Evolutionary conservation across 2,113 vertebrate species (phyloP).

Genomic region (Notothenia coriiceps): DNA sequence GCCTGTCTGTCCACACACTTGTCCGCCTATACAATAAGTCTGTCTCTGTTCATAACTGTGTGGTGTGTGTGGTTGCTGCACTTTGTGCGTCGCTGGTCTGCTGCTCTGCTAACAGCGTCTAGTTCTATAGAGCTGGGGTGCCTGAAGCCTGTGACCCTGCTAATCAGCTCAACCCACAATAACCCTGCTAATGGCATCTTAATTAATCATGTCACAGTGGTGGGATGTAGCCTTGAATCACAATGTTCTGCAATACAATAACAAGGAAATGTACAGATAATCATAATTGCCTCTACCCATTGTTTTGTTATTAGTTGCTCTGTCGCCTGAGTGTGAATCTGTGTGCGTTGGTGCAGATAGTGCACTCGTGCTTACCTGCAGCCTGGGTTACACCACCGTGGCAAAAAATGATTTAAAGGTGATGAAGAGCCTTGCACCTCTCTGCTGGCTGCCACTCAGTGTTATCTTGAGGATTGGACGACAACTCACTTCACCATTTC

Average conservation of each 20-base stretch:
- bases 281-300: slow-evolving; percentile 10
- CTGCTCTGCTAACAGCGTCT: slow-evolving; percentile 41
- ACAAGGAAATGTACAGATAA: slow-evolving; percentile 44
- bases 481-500: slow-evolving; percentile 60
- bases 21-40: slow-evolving; percentile 21
- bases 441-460: slow-evolving; percentile 59
- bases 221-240: slow-evolving; percentile 40
- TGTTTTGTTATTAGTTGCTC: slow-evolving; percentile 17
- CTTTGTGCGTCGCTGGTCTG: slow-evolving; percentile 35
- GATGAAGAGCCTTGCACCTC: slow-evolving; percentile 61
- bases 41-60: slow-evolving; percentile 15
- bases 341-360: slow-evolving; percentile 10
- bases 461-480: slow-evolving; percentile 65
- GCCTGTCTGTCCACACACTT: slow-evolving; percentile 40
- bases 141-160: slow-evolving; percentile 55
- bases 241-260: slow-evolving; percentile 32
- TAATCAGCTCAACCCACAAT: slow-evolving; percentile 67
- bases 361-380: slow-evolving; percentile 30
- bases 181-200: slow-evolving; percentile 46
- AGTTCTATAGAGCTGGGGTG: slow-evolving; percentile 36
- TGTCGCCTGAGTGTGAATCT: slow-evolving; percentile 5
- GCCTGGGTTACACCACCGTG: slow-evolving; percentile 38
- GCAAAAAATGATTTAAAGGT: slow-evolving; percentile 63
- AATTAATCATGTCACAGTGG: slow-evolving; percentile 59
- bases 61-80: slow-evolving; percentile 9